A percentile compares a stretch with the other conserved stretches of the same genome.
Conservation (phyloP, 2,797 vertebrate species). For the Micromesistius poutassou region DNA sequence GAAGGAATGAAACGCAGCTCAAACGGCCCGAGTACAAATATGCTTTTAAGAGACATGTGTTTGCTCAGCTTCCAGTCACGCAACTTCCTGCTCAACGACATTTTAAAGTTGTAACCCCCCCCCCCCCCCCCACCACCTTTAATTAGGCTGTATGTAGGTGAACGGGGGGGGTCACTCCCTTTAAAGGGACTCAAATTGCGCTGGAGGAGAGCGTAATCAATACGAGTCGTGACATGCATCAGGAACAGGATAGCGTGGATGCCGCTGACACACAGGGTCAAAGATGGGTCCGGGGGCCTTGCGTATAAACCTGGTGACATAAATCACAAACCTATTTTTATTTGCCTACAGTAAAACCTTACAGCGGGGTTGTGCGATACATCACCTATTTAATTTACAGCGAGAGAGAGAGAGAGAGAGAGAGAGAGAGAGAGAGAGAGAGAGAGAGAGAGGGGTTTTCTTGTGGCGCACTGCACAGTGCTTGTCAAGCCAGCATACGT, state of each 20-base stretch:
- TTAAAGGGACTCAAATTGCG: constrained; percentile 67
- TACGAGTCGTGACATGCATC: constrained; percentile 70
- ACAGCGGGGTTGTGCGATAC: constrained; percentile 17
- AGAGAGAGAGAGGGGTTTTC: neutral
- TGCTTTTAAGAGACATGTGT: constrained; percentile 42
- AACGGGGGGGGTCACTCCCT: constrained; percentile 43
- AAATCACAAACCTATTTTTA: constrained; percentile 58
- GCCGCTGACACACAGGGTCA: constrained; percentile 37
- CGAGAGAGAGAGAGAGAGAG: neutral
- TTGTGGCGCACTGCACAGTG: neutral
- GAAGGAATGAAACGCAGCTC: constrained; percentile 38
- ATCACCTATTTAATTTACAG: neutral
- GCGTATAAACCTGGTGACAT: constrained; percentile 49
- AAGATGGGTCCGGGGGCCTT: constrained; percentile 36
- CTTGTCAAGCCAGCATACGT: neutral
- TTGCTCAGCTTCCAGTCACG: constrained; percentile 35
- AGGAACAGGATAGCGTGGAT: constrained; percentile 59
- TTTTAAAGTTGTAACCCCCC: constrained; percentile 62
- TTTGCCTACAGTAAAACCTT: constrained; percentile 35
- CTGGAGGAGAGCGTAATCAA: constrained; percentile 70
- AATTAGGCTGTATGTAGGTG: constrained; percentile 48
- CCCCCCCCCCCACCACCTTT: constrained; percentile 34
- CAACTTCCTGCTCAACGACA: constrained; percentile 46
- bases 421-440: too few species aligned
- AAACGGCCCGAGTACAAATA: constrained; percentile 50